Conservation (phyloP, 2,888 invertebrate genomes). For the Drosophila cognata region DNA sequence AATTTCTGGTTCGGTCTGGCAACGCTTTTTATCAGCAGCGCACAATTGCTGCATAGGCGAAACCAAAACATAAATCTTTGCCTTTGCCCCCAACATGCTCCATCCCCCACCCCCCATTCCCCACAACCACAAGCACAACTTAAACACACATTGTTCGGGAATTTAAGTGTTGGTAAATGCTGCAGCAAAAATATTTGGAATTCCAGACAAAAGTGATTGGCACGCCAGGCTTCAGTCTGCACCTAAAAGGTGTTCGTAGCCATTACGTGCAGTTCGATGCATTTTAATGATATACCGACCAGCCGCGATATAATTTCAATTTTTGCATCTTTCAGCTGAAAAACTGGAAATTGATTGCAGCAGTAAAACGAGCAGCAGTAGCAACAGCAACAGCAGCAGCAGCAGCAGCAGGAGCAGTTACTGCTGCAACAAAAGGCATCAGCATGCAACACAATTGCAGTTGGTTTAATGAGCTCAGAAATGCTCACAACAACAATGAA, state of each 20-base stretch:
- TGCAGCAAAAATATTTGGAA: slow-evolving; percentile 49
- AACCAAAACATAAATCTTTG: slow-evolving; percentile 51
- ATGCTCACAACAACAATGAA: slow-evolving; percentile 75
- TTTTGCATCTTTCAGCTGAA: slow-evolving; percentile 72
- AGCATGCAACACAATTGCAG: slow-evolving; percentile 69
- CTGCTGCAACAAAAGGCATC: slow-evolving; percentile 34
- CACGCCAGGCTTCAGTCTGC: slow-evolving; percentile 25
- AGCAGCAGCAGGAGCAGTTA: slow-evolving; percentile 13
- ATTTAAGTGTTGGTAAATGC: slow-evolving; percentile 42
- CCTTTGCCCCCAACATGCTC: background rate
- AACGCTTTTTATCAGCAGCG: slow-evolving; percentile 51
- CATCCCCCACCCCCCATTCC: background rate
- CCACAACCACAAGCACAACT: slow-evolving; percentile 2
- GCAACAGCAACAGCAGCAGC: slow-evolving; percentile 16
- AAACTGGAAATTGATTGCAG: slow-evolving; percentile 75
- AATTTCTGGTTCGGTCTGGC: slow-evolving; percentile 70
- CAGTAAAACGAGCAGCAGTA: slow-evolving; percentile 18
- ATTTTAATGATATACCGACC: slow-evolving; percentile 72
- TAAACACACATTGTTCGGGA: slow-evolving; percentile 12
- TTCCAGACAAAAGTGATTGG: slow-evolving; percentile 50
- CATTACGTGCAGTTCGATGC: slow-evolving; percentile 67
- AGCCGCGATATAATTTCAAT: slow-evolving; percentile 71
- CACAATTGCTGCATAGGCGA: slow-evolving; percentile 48
- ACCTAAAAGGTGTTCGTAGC: slow-evolving; percentile 54
- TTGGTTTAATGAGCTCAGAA: slow-evolving; percentile 77